Conservation (phyloP, 1,140 invertebrate genomes). For the Aphelenchoides fujianensis region DNA sequence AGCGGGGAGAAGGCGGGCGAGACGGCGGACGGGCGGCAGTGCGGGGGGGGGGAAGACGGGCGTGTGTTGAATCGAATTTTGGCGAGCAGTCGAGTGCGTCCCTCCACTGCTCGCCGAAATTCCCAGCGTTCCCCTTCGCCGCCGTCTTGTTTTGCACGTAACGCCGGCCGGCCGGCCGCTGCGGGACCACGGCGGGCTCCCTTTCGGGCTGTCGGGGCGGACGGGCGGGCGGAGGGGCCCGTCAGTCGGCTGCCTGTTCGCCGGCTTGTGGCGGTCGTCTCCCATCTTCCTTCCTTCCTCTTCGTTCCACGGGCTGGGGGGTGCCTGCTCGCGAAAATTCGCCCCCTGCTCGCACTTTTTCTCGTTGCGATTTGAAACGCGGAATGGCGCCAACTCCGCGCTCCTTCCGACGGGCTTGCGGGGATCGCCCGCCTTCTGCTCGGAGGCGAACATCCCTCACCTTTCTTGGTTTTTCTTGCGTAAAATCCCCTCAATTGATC, state of each 20-base stretch:
- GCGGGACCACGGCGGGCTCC: too few relatives aligned
- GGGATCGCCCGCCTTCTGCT: too few relatives aligned
- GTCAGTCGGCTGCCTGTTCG: not conserved
- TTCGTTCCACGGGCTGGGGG: not conserved
- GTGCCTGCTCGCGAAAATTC: slow-evolving; percentile 1
- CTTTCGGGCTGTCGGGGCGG: too few relatives aligned
- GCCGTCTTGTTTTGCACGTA: too few relatives aligned
- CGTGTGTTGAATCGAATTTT: not conserved
- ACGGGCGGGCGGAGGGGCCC: not conserved
- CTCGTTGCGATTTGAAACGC: slow-evolving; percentile 2
- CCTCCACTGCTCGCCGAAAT: not conserved
- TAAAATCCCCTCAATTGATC: too few relatives aligned
- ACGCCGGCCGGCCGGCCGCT: too few relatives aligned
- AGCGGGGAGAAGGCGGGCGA: too few relatives aligned
- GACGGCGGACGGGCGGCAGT: not conserved
- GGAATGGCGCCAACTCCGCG: not conserved
- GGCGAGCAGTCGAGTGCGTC: not conserved
- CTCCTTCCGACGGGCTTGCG: too few relatives aligned
- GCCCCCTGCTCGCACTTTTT: not conserved
- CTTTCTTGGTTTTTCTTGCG: too few relatives aligned
- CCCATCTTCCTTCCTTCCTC: not conserved
- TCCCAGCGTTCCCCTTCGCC: not conserved
- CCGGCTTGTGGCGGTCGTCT: not conserved
- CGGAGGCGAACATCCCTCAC: too few relatives aligned
- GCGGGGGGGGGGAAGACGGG: not conserved